Percentiles rank a stretch among this genome's conserved stretches.
phyloP scores from a whole-genome alignment of 2,888 invertebrate genomes.

The Biston betularia region DNA sequence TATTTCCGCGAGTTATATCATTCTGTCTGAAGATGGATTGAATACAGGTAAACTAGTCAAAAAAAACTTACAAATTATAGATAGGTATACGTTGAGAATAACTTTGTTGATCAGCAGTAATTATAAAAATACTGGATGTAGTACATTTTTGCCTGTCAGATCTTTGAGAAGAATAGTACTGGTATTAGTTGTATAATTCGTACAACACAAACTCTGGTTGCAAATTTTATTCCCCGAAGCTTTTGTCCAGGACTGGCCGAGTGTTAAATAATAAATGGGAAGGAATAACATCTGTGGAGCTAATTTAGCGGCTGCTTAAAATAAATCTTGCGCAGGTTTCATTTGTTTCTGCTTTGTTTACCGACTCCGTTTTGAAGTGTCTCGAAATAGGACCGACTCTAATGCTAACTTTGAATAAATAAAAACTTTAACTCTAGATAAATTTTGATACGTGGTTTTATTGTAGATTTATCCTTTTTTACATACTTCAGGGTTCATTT shows the following conservation, averaged over 20 bases:
- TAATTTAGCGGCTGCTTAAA: constrained; percentile 64
- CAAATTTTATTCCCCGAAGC: constrained; percentile 52
- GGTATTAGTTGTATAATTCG: not conserved
- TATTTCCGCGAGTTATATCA: too few relatives aligned
- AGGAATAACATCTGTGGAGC: constrained; percentile 63
- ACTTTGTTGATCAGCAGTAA: too few relatives aligned
- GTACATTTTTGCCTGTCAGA: not conserved
- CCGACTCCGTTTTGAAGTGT: constrained; percentile 18
- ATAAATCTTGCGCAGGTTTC: constrained; percentile 66
- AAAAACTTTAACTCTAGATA: not conserved
- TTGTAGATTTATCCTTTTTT: too few relatives aligned
- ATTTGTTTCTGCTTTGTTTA: constrained; percentile 58
- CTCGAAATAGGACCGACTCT: constrained; percentile 5
- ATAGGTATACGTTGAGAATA: too few relatives aligned
- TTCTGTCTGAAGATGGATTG: too few relatives aligned
- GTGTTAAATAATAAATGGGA: constrained; percentile 67
- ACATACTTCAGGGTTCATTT: too few relatives aligned
- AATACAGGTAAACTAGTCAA: too few relatives aligned
- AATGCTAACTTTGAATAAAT: constrained; percentile 10
- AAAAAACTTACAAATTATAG: too few relatives aligned
- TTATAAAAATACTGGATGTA: too few relatives aligned
- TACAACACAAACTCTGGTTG: constrained; percentile 41
- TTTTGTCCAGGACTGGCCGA: constrained; percentile 56
- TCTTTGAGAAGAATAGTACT: not conserved
- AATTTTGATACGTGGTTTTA: not conserved